Evolutionary conservation across 2,113 vertebrate genomes (phyloP), one percentile per base, ranked within the genome.

Genomic region (Sylvia atricapilla): DNA sequence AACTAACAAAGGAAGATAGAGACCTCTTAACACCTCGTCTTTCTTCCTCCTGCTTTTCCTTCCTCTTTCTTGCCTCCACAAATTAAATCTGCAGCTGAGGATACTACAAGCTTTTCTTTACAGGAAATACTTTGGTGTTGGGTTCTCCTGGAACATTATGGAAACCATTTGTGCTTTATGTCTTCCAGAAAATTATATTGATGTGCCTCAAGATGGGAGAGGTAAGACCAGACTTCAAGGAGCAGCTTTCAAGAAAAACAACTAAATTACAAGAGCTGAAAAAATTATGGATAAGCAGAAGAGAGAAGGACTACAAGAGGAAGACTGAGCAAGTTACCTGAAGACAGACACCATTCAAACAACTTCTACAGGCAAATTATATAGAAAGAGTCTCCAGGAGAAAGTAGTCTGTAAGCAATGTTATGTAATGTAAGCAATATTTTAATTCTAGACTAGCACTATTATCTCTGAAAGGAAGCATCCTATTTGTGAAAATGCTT

Each of bases 171-270:
- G 52, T 81, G 47, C 15, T 76, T 85, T 97, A 19, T 97, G 24
- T 96, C 84, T 97, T 97, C 35, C 90, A 97, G 96, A 97, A 97
- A 96, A 88, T 67, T 55, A 83, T 93, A 94, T 41, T 96, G 95
- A 97, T 63, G 96, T 98, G 98, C 98, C 98, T 98, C 98, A 95
- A 96, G 97, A 98, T 97, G 97, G 95, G 95, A 97, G 96, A 97
- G 97, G 94, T 59, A 84, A 95, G 91, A 92, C 30, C 76, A 53
- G 47, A 87, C 90, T 89, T 73, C 85, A 93, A 15, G 24, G 94
- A 79, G 33, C 90, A 94, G 95, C 97, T 96, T 97, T 96, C 79
- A 35, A 64, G 80, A 87, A 85, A 59, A 95, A 46, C 79, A 24
- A 12, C 67, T 80, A 33, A 86, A 79, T 55, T 78, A 90, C 44